Evolutionary conservation across 2,888 invertebrate species (phyloP).

Genomic region (Aphrophora alni): DNA sequence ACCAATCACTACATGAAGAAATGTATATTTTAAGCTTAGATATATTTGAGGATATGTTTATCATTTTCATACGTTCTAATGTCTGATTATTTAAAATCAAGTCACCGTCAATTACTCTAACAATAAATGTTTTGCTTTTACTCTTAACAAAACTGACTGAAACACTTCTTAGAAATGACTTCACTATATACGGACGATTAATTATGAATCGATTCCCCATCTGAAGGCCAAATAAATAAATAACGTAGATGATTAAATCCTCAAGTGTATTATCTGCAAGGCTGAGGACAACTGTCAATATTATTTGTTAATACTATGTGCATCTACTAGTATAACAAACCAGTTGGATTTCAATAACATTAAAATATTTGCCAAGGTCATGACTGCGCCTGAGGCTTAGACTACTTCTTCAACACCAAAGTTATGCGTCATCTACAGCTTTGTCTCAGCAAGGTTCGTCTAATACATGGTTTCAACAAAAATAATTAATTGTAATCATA

Average conservation of each 20-base stretch:
- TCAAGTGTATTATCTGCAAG: not conserved
- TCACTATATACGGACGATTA: not conserved
- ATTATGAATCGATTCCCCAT: not conserved
- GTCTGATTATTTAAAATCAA: too few species aligned
- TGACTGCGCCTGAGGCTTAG: not conserved
- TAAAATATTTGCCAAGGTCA: not conserved
- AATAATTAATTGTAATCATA: too few species aligned
- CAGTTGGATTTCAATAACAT: not conserved
- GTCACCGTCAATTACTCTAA: too few species aligned
- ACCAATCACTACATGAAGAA: too few species aligned
- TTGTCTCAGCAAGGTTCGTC: too few species aligned
- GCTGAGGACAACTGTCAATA: not conserved
- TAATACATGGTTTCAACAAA: not conserved
- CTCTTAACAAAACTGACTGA: too few species aligned
- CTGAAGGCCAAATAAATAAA: not conserved
- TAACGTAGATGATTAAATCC: too few species aligned
- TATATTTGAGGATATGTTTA: too few species aligned
- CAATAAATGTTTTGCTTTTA: too few species aligned
- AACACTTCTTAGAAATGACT: too few species aligned
- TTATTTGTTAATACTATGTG: not conserved
- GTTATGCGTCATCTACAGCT: not conserved
- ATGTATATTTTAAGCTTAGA: too few species aligned
- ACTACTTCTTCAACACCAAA: not conserved
- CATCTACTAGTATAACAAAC: not conserved
- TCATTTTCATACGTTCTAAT: too few species aligned